Conservation (phyloP, 2,888 invertebrate genomes). For the Lithophane ornitopus region DNA sequence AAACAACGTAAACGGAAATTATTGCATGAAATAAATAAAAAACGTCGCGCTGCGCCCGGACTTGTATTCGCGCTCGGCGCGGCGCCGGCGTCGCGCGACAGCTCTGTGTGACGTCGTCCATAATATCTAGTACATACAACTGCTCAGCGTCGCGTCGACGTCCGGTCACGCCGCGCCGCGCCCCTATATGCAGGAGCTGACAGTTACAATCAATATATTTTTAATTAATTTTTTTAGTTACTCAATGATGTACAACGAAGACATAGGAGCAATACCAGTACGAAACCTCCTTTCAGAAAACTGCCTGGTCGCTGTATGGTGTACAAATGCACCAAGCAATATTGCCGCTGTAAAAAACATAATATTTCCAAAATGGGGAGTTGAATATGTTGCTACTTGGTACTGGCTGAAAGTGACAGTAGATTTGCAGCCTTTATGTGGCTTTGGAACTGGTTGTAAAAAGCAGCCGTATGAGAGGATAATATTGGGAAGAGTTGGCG, state of each 20-base stretch:
- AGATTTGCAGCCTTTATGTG: constrained; percentile 92
- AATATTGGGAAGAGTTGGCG: constrained; percentile 83
- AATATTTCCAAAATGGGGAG: constrained; percentile 95
- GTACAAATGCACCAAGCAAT: constrained; percentile 95
- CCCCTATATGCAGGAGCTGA: too few species aligned
- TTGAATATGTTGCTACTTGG: constrained; percentile 94
- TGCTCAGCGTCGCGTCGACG: too few species aligned
- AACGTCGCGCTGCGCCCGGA: too few species aligned
- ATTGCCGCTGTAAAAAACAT: constrained; percentile 92
- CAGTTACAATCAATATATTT: not conserved
- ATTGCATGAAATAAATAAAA: too few species aligned
- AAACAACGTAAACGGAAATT: too few species aligned
- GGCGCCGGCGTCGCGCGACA: too few species aligned
- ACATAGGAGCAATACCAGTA: constrained; percentile 93
- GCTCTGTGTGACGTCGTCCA: too few species aligned
- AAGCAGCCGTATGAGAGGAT: constrained; percentile 98
- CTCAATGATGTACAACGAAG: constrained; percentile 94
- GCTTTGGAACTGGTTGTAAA: constrained; percentile 91
- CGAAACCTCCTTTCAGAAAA: constrained; percentile 90
- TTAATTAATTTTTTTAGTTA: constrained; percentile 90
- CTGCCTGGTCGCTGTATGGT: constrained; percentile 96
- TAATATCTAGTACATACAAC: too few species aligned
- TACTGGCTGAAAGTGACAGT: constrained; percentile 97
- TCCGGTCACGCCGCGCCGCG: too few species aligned
- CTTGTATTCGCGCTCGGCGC: too few species aligned